Evolutionary conservation across 1,140 invertebrate species (phyloP), one percentile per base, ranked within the genome.

Genomic region (Frieseomelitta varia): DNA sequence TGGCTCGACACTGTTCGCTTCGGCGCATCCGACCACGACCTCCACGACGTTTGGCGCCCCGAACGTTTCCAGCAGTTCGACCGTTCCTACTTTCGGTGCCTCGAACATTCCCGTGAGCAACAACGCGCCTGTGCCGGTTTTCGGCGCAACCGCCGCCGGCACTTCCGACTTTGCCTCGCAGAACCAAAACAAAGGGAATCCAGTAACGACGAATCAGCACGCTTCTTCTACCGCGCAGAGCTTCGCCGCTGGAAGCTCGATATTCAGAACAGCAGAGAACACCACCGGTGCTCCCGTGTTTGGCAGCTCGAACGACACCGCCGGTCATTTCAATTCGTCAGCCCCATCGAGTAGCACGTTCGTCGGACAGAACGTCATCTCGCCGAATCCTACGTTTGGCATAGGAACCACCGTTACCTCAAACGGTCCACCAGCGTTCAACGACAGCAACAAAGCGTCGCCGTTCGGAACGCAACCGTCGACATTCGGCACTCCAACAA

Each of bases 351-450:
- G 24, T 14, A 61, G 47, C 24, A 55, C 56, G n/a, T 76, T 76
- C 3, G 10, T 30, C 4, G 75, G 75, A 1, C 73, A 58, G 15
- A 75, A 56, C 21, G 14, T 30, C 6, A 6, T 51, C 1, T 21
- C 77, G 8, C 17, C 76, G 6, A 72, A 69, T 11, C 39, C 87
- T 15, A 55, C 73, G 24, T 92, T 92, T 55, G 88, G 88, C 27
- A 56, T 34, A 0, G 8, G 34, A 2, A 61, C 34, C 19, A 14
- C 24, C 0, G 3, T 15, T 84, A 4, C 15, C 84, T 0, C 76
- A 73, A 77, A 34, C 58, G 39, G 24, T 0, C 21, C 80, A 10
- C 17, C 83, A 10, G 39, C 51, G 14, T 91, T 90, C 14, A 85
- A 78, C 0, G 69, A 78, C 14, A 21, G 4, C n/a, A 79, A 55